Conservation (phyloP, 2,113 vertebrate genomes). For the Mirounga angustirostris region DNA sequence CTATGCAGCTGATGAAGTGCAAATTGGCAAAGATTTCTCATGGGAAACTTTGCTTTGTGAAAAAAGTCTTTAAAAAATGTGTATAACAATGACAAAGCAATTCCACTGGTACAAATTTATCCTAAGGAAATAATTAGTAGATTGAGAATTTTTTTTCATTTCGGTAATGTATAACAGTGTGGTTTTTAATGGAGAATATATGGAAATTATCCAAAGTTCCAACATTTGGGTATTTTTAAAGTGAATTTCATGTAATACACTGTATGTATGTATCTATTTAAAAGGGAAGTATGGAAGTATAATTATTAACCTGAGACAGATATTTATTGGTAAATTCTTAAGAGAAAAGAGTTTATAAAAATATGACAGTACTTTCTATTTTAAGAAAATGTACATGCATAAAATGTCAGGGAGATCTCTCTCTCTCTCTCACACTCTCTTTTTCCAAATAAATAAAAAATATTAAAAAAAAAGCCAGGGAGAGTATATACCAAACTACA, state of each 20-base stretch:
- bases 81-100: background rate
- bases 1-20: background rate
- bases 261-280: background rate
- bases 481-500: background rate
- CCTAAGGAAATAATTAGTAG: constrained; percentile 3
- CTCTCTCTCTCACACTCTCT: too few species aligned
- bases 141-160: background rate
- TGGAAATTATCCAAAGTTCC: constrained; percentile 7
- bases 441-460: background rate
- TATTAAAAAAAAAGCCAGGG: constrained; percentile 1
- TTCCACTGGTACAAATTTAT: background rate
- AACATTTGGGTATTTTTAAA: background rate
- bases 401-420: background rate
- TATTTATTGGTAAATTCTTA: background rate
- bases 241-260: background rate
- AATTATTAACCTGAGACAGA: background rate
- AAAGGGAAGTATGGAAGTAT: background rate
- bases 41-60: background rate
- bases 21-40: constrained; percentile 27
- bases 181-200: constrained; percentile 19
- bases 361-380: background rate
- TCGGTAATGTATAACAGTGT: background rate
- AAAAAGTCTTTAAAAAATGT: background rate
- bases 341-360: constrained; percentile 4
- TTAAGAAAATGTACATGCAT: background rate